Conservation (phyloP, 2,113 vertebrate species). For the Protomyctophum bolini region DNA sequence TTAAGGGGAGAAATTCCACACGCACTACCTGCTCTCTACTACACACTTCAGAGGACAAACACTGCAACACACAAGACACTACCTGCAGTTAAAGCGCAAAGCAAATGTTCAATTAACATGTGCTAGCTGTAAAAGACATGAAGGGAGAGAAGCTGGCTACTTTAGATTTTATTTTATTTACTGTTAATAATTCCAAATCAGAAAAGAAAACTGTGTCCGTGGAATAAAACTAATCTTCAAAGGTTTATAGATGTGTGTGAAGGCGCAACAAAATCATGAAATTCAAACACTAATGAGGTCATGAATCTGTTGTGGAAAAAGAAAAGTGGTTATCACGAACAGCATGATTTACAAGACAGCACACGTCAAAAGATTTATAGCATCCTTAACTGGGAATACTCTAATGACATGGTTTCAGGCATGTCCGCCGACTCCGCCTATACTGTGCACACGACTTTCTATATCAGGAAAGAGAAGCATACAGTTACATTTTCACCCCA, state of each 20-base stretch:
- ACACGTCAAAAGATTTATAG: constrained; percentile 2
- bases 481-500: constrained; percentile 20
- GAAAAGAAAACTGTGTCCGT: background rate
- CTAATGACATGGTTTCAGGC: constrained; percentile 19
- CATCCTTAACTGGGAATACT: constrained; percentile 8
- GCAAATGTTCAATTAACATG: constrained; percentile 6
- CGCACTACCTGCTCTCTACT: background rate
- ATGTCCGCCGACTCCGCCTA: too few species aligned
- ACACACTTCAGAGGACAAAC: background rate
- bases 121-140: background rate
- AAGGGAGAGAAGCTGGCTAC: constrained; percentile 1
- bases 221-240: too few species aligned
- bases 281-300: background rate
- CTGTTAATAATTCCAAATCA: background rate
- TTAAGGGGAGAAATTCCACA: constrained; percentile 48
- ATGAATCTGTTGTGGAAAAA: background rate
- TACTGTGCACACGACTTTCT: constrained; percentile 3
- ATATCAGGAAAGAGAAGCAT: constrained; percentile 10
- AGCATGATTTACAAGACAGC: constrained; percentile 7
- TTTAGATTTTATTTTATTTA: background rate
- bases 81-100: constrained; percentile 21
- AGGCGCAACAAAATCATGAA: constrained; percentile 22
- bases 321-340: background rate
- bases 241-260: too few species aligned
- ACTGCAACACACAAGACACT: constrained; percentile 24